Conservation (phyloP, 1,140 invertebrate species). For the Drosophila suzukii region DNA sequence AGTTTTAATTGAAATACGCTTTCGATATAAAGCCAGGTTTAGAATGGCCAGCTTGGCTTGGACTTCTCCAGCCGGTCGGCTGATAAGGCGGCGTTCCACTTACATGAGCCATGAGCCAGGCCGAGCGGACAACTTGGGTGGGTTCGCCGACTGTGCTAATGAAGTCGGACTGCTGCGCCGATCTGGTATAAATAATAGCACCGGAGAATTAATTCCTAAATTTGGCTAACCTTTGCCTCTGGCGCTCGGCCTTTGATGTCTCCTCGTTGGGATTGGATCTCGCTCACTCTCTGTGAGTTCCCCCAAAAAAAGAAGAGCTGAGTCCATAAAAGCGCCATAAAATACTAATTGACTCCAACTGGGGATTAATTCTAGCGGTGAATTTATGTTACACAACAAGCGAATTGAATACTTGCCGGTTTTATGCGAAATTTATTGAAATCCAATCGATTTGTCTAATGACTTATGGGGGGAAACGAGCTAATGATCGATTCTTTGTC, state of each 20-base stretch:
- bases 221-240: conserved; percentile 45
- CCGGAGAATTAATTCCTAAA: conserved; percentile 61
- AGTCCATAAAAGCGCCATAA: conserved; percentile 76
- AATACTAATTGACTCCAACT: conserved; percentile 77
- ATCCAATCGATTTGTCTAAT: conserved; percentile 41
- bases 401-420: conserved; percentile 69
- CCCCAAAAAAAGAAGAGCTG: conserved; percentile 13
- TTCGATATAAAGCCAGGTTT: conserved; percentile 71
- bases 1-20: conserved; percentile 82
- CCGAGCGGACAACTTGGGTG: conserved; percentile 61
- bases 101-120: conserved; percentile 59
- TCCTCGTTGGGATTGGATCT: background rate
- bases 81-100: conserved; percentile 79
- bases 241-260: conserved; percentile 60
- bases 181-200: conserved; percentile 58
- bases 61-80: conserved; percentile 27
- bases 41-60: conserved; percentile 49
- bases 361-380: conserved; percentile 74
- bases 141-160: conserved; percentile 63
- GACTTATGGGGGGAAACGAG: conserved; percentile 44
- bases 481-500: conserved; percentile 65
- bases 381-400: conserved; percentile 80
- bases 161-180: conserved; percentile 52
- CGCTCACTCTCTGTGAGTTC: conserved; percentile 6
- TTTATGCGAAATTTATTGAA: conserved; percentile 78